Evolutionary conservation across 2,113 vertebrate species (phyloP), one percentile per base, ranked within the genome.

Genomic region (Calcarius ornatus): DNA sequence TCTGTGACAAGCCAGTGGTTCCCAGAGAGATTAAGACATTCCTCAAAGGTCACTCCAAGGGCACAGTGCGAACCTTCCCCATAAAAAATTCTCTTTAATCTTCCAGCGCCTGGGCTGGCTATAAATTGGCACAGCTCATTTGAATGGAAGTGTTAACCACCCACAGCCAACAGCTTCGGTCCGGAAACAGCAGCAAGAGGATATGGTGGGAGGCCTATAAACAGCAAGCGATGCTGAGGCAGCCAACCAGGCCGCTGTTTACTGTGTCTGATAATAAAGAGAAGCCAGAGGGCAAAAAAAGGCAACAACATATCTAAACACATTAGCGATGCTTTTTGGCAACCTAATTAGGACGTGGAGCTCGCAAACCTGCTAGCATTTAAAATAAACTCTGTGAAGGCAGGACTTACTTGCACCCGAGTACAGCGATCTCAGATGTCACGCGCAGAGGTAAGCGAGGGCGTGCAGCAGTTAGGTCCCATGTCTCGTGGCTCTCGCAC

Each of bases 11-110:
- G 63, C 70, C 10, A 16, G 84, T 65, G 42, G 37, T 70, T 88
- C 93, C 92, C 95, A 72, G 89, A 77, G 90, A 93, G 86, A 96
- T 66, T 64, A 81, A 95, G 88, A 83, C 77, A 54, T 75, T 76
- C 93, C 82, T 95, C 90, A 97, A 92, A 97, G 95, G 96, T 97
- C 93, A 95, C 73, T 88, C 94, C 95, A 97, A 97, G 97, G 97
- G 94, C 95, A 91, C 53, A 80, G 86, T 6, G 14, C 81, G 1
- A 96, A 94, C 94, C 87, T 84, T 94, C 85, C 33, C 87, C 94
- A 94, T 97, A 45, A 94, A 94, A 88, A 73, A 96, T 94, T 97
- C 96, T 69, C 94, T 97, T 97, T 96, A 84, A 97, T 97, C 95
- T 96, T 81, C 96, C 91, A 94, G 97, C 3, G 91, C 92, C 94